Evolutionary conservation across 2,113 vertebrate genomes (phyloP), one percentile per base, ranked within the genome.

Genomic region (Serilophus lunatus): DNA sequence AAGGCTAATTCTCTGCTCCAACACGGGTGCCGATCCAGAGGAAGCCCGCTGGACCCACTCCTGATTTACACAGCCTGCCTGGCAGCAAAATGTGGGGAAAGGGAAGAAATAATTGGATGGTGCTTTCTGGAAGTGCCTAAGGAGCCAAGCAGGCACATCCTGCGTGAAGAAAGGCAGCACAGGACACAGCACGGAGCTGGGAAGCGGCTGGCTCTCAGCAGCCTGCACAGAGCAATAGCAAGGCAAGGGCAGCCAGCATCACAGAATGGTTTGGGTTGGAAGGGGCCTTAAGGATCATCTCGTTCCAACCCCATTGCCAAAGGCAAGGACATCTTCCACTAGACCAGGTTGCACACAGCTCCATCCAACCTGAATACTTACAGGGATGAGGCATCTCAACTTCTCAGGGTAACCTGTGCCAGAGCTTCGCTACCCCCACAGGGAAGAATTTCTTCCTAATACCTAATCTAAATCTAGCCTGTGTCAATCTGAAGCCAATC

Each of bases 11-110:
- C 92, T 86, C 56, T 1, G 2, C 71, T 93, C 78, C 71, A 11
- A 1, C 54, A 4, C 63, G 69, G 72, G 61, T 88, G 36, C 17
- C 0, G 0, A 70, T 82, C 75, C 94, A 96, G 76, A 89, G 76
- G 65, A 54, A 96, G 82, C 36, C 28, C 9, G 1, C 40, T 74
- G 87, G 91, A 86, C 57, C 70, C 8, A 3, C 40, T 94, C 85
- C 60, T 3, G 2, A 44, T 31, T 57, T 45, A 20, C 51, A 53
- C 60, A 82, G 92, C 81, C 61, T 94, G 56, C 56, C 86, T 36
- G 35, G n/a, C 28, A 50, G 78, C 59, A 59, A 33, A 51, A 11
- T 0, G 0, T 3, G 35, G 36, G 35, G 13, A 50, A 31, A 8
- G 31, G 44, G 20, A 42, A 44, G 44, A 18, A 84, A 57, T 15